phyloP scores from a whole-genome alignment of 37 sponge, comb jelly and placozoan species.

The Cladorhizidae sp. region DNA sequence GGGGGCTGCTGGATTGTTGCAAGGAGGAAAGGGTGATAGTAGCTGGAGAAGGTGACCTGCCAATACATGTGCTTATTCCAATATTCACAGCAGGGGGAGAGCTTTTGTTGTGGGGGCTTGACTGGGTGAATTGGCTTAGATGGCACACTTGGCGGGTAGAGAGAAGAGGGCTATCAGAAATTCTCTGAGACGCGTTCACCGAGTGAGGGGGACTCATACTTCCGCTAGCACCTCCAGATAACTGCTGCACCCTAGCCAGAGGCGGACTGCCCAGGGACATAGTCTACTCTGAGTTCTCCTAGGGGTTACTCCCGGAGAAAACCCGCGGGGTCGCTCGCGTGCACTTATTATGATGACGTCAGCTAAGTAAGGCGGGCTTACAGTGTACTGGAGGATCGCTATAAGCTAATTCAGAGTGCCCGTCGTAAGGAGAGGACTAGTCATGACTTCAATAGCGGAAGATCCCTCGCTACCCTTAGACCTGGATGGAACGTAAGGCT shows the following conservation, averaged over 20 bases:
- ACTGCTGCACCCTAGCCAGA: neutral
- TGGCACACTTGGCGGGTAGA: neutral
- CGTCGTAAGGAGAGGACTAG: neutral
- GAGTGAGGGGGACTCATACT: constrained; percentile 12
- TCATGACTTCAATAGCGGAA: constrained; percentile 66
- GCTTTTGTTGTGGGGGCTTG: constrained; percentile 10
- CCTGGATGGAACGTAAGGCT: constrained; percentile 66
- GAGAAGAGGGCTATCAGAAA: neutral
- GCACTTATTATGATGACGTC: constrained; percentile 25
- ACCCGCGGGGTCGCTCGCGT: too few species aligned
- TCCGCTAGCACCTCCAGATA: neutral
- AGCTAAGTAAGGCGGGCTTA: neutral
- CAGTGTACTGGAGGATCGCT: too few species aligned
- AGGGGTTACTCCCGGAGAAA: neutral
- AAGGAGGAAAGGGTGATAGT: neutral
- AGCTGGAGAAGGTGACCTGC: constrained; percentile 28
- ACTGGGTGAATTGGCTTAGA: neutral
- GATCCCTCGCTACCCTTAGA: constrained; percentile 67
- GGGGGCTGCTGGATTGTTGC: neutral
- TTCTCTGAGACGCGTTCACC: neutral
- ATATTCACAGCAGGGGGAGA: constrained; percentile 5
- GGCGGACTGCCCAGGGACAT: neutral
- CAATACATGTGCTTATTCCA: neutral
- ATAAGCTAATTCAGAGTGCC: neutral
- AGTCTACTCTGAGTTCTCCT: neutral